A percentile compares a stretch with the other conserved stretches of the same genome.
Evolutionary conservation across 2,888 invertebrate species (phyloP).

Genomic region (Aporophyla nigra): DNA sequence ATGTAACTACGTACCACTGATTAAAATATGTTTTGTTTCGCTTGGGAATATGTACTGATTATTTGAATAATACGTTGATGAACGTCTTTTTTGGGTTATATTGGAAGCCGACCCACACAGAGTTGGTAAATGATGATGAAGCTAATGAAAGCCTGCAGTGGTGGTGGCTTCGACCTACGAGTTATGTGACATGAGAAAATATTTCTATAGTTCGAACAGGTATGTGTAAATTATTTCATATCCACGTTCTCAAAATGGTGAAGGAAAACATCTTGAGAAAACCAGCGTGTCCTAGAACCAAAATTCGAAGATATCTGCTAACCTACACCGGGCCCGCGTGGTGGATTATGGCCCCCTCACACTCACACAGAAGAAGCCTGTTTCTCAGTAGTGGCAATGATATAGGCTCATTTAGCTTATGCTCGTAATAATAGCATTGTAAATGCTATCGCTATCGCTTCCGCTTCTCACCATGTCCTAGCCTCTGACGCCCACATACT

Average conservation of each 20-base stretch:
- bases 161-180: not conserved
- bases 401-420: too few species aligned
- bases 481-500: slow-evolving; percentile 30
- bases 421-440: not conserved
- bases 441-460: slow-evolving; percentile 26
- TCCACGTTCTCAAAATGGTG: too few species aligned
- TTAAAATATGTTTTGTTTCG: slow-evolving; percentile 14
- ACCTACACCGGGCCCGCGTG: not conserved
- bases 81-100: too few species aligned
- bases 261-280: too few species aligned
- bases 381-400: not conserved
- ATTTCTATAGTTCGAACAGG: too few species aligned
- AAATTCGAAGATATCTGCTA: not conserved
- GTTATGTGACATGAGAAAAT: too few species aligned
- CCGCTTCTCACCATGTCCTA: not conserved
- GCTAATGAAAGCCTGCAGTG: too few species aligned
- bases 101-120: too few species aligned
- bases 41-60: not conserved
- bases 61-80: not conserved
- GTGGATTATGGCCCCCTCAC: not conserved
- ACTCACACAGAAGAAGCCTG: too few species aligned
- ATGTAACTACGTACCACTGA: not conserved
- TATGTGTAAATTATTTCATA: too few species aligned
- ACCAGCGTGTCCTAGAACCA: not conserved
- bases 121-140: too few species aligned